These are phyloP conservation scores for Myzus persicae DNA, from an alignment of 1,140 invertebrate genomes.

Conservation along the genomic window DNA sequence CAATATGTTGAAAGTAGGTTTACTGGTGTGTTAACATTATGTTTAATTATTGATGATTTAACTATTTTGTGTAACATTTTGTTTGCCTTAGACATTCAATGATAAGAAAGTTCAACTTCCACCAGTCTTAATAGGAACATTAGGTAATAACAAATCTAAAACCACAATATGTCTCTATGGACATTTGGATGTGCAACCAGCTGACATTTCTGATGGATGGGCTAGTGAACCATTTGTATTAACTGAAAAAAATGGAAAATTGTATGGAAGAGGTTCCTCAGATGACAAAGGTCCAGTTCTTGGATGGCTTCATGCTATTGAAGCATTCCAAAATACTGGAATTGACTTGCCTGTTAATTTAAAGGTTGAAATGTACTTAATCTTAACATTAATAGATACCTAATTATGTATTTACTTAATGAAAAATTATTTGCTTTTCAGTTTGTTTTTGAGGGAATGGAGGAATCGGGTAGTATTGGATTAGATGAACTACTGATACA, in stretches of 20 bases:
- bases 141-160: conserved; percentile 82
- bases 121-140: conserved; percentile 83
- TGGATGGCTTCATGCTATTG: conserved; percentile 93
- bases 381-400: neutral
- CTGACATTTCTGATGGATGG: conserved; percentile 92
- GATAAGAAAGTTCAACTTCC: conserved; percentile 69
- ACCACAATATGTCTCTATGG: conserved; percentile 94
- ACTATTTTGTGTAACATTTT: neutral
- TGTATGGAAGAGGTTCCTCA: conserved; percentile 90
- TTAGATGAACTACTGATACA: conserved; percentile 85
- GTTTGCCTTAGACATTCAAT: neutral
- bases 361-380: conserved; percentile 72
- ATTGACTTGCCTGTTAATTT: conserved; percentile 87
- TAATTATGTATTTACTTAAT: neutral
- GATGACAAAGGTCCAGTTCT: conserved; percentile 95
- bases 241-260: conserved; percentile 86
- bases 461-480: conserved; percentile 95
- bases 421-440: conserved; percentile 63
- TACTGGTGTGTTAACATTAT: neutral
- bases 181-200: conserved; percentile 98
- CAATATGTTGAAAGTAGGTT: neutral
- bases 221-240: conserved; percentile 92
- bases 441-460: conserved; percentile 98
- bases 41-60: neutral
- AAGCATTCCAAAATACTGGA: conserved; percentile 81